Evolutionary conservation across 2,888 invertebrate genomes (phyloP).

Genomic region (Dynastes maya): DNA sequence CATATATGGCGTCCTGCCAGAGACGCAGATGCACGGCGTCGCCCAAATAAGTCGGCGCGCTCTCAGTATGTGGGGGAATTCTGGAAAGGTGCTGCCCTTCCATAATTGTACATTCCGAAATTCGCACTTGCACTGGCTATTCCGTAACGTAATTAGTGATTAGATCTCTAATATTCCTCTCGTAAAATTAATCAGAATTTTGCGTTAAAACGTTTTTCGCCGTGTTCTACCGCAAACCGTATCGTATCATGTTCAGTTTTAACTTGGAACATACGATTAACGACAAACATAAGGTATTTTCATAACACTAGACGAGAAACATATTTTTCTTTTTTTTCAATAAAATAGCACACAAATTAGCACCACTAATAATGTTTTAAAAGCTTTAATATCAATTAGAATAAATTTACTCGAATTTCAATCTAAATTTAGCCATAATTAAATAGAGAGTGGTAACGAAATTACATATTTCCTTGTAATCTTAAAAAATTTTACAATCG

Average conservation of each 20-base stretch:
- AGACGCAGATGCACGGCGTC: constrained; percentile 66
- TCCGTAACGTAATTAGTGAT: constrained; percentile 38
- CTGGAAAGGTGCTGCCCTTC: constrained; percentile 53
- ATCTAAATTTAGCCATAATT: no score
- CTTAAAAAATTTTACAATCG: no score
- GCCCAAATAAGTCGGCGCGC: constrained; percentile 67
- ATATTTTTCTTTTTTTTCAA: no score
- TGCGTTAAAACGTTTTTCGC: neutral
- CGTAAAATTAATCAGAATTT: neutral
- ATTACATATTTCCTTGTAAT: no score
- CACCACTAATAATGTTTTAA: no score
- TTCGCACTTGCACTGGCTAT: constrained; percentile 43
- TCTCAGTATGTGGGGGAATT: constrained; percentile 51
- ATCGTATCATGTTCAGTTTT: constrained; percentile 1
- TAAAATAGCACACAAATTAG: no score
- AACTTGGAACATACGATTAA: neutral
- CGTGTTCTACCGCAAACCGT: neutral
- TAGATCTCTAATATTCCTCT: constrained; percentile 14
- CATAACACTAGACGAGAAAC: no score
- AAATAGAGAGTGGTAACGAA: no score
- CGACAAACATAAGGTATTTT: neutral
- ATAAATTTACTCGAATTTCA: no score
- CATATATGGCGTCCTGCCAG: constrained; percentile 68
- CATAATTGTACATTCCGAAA: constrained; percentile 53
- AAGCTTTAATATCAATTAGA: no score